A percentile compares a stretch with the other conserved stretches of the same genome.
phyloP scores from a whole-genome alignment of 1,140 invertebrate genomes.

The Pseudoatta argentina region DNA sequence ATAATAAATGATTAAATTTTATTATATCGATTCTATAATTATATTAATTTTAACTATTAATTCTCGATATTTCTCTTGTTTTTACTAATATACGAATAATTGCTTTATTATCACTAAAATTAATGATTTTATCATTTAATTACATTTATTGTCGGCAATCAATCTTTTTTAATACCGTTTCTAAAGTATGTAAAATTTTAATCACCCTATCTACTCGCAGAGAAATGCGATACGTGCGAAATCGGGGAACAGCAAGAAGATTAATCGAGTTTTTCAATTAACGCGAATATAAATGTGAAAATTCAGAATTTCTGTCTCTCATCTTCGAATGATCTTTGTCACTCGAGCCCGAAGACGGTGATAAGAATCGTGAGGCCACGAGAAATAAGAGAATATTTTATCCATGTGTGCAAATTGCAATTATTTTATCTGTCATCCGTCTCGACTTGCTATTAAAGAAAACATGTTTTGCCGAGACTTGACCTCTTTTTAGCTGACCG shows the following conservation, averaged over 20 bases:
- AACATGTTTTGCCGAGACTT: conserved; percentile 64
- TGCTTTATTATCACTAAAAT: neutral
- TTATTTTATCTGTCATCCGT: conserved; percentile 33
- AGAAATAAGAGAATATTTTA: conserved; percentile 9
- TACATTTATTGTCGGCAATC: neutral
- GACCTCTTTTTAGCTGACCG: conserved; percentile 53
- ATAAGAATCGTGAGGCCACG: neutral
- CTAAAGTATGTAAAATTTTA: conserved; percentile 1
- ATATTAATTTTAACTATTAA: neutral
- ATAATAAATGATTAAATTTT: neutral
- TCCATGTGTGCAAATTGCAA: conserved; percentile 13
- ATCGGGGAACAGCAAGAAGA: neutral
- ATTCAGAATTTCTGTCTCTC: neutral
- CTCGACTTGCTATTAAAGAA: conserved; percentile 23
- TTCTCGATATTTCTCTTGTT: conserved; percentile 2
- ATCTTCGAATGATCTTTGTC: neutral
- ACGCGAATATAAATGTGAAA: conserved; percentile 8
- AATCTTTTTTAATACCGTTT: neutral
- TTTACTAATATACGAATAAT: neutral
- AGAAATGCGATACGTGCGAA: conserved; percentile 10
- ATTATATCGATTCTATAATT: too few species aligned
- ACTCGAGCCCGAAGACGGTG: neutral
- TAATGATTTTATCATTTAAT: conserved; percentile 12
- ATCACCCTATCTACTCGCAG: neutral
- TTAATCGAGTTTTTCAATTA: conserved; percentile 40